Percentiles rank a stretch among this genome's conserved stretches.
Conservation (phyloP, 2,113 vertebrate genomes). For the Colius striatus region DNA sequence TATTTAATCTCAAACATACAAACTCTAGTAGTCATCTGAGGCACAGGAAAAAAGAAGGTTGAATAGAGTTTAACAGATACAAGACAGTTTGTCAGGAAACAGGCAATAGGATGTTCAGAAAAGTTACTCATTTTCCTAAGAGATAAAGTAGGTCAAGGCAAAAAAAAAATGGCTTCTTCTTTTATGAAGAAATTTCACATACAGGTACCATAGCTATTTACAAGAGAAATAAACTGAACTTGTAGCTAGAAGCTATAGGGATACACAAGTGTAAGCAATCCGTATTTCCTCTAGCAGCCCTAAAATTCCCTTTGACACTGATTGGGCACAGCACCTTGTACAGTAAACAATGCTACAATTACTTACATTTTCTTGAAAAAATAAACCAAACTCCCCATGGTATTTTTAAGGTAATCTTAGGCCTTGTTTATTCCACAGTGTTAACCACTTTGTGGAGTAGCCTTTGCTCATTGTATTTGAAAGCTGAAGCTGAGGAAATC, state of each 20-base stretch:
- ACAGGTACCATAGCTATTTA: neutral
- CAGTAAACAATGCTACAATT: constrained; percentile 45
- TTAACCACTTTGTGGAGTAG: constrained; percentile 7
- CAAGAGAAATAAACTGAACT: constrained; percentile 9
- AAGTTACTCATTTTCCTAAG: constrained; percentile 19
- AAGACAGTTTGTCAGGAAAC: neutral
- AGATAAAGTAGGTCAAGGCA: constrained; percentile 22
- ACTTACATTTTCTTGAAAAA: constrained; percentile 50
- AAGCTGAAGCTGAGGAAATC: neutral
- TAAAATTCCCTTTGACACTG: constrained; percentile 46
- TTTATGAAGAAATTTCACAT: constrained; percentile 40
- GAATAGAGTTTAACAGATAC: neutral
- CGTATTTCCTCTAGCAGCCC: neutral
- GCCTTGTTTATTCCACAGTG: neutral
- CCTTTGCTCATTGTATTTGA: constrained; percentile 45
- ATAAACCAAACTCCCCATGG: neutral
- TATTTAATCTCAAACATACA: constrained; percentile 2
- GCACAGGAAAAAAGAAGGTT: neutral
- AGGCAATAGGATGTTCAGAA: neutral
- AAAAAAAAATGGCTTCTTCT: neutral
- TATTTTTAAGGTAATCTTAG: constrained; percentile 17
- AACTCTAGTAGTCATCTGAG: neutral
- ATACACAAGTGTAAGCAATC: constrained; percentile 8
- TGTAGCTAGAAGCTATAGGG: constrained; percentile 6
- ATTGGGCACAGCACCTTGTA: constrained; percentile 34